Base-by-base conservation (phyloP, 2,888 invertebrate species). In the Hirudinaria manillensis region DNA sequence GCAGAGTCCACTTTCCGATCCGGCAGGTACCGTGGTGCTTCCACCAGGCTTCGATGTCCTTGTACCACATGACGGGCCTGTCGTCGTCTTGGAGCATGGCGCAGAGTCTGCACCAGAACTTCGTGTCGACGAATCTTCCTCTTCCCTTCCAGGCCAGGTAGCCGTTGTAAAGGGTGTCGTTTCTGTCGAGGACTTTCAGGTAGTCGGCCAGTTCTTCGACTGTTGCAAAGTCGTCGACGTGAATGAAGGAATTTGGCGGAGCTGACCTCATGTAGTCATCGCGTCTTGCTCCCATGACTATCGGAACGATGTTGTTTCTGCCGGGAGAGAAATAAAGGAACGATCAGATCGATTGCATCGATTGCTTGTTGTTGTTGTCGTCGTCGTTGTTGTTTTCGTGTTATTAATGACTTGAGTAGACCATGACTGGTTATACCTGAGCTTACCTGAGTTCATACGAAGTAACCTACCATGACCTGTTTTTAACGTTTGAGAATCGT, bases 131-230 rank as follows among this genome's bases (percentile, higher is more conserved):
- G 84, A 97, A 94, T 85, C 94, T 92, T 0, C 97, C 97, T 0
- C 93, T 94, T 70, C 93, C 93, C 87, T 93, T 91, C 94, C 94
- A 94, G 81, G 89, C 90, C 86, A 96, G 96, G 85, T 97, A 97
- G 38, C 93, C 92, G 86, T 97, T 96, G 86, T 96, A 97, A 1
- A 93, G 88, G 66, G 90, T 90, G 83, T 95, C 93, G 85, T 97
- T 92, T 79, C 89, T 88, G 84, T 95, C 94, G 76, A 97, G 88
- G 72, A 91, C 89, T 78, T 90, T 89, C 75, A 97, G 88, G 86
- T 95, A 96, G 45, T 90, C 89, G 55, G 96, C 96, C 78, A 97
- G 87, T 80, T 93, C 91, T 81, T 91, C 90, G 0, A 96, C 91
- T 32, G 91, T 90, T 45, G 90, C 90, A 84, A 96, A 97, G 85